These are phyloP conservation scores for Drosophila demipolita DNA, from an alignment of 2,888 invertebrate species.

Conservation along the genomic window DNA sequence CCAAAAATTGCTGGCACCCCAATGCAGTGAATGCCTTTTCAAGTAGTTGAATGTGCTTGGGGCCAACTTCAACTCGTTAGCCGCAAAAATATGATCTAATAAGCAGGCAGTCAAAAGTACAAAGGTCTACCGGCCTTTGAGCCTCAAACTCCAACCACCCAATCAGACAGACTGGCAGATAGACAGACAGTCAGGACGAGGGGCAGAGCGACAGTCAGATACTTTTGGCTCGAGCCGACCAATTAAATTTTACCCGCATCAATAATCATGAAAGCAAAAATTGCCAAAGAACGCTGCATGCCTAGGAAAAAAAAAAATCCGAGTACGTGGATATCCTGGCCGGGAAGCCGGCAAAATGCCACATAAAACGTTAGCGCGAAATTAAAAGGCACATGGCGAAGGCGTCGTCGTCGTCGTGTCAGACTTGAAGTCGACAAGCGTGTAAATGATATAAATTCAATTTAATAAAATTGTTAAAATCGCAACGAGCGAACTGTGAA, in stretches of 20 bases:
- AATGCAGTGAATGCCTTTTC: constrained; percentile 9
- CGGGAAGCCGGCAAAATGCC: constrained; percentile 64
- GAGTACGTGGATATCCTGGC: constrained; percentile 35
- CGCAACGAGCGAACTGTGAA: constrained; percentile 78
- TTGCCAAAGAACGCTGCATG: constrained; percentile 57
- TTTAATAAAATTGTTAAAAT: constrained; percentile 85
- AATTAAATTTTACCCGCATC: constrained; percentile 83
- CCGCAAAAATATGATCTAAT: constrained; percentile 64
- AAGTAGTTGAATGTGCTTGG: constrained; percentile 46
- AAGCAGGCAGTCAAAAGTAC: constrained; percentile 41
- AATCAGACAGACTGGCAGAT: constrained; percentile 4
- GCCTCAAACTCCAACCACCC: background rate
- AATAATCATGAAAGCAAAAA: constrained; percentile 83
- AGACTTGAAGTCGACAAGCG: constrained; percentile 80
- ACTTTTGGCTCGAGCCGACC: constrained; percentile 64
- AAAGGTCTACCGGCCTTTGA: constrained; percentile 13
- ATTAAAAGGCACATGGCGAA: constrained; percentile 65
- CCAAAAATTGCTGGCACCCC: constrained; percentile 1
- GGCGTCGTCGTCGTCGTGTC: constrained; percentile 33
- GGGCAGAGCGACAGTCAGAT: constrained; percentile 30
- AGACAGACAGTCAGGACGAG: background rate
- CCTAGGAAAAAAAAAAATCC: constrained; percentile 33
- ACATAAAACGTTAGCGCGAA: constrained; percentile 75
- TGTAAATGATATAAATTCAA: constrained; percentile 84
- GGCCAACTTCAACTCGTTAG: constrained; percentile 47